A percentile compares a stretch with the other conserved stretches of the same genome.
These are phyloP conservation scores for Maniola jurtina DNA, from an alignment of 1,140 invertebrate species.

Conservation along the genomic window DNA sequence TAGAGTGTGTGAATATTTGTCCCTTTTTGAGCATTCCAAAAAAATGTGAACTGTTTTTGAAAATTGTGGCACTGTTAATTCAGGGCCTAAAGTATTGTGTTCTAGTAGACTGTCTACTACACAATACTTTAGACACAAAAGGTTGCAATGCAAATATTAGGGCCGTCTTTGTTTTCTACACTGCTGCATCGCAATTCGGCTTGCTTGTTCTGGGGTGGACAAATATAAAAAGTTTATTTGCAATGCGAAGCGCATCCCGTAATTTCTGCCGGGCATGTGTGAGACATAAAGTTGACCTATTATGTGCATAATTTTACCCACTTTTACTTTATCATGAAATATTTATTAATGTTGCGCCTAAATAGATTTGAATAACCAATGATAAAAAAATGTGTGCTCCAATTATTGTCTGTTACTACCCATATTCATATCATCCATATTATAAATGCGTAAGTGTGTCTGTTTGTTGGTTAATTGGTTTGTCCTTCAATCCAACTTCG, in stretches of 20 bases:
- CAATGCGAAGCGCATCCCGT: not conserved
- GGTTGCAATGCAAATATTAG: not conserved
- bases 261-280: not conserved
- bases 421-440: no score
- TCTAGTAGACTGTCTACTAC: not conserved
- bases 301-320: no score
- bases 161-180: not conserved
- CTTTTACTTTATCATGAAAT: no score
- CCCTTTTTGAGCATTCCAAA: not conserved
- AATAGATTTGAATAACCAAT: no score
- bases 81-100: not conserved
- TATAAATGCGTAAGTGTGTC: no score
- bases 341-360: no score
- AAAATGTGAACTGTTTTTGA: not conserved
- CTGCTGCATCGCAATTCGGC: not conserved
- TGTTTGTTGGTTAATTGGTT: no score
- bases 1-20: not conserved
- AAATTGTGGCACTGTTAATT: not conserved
- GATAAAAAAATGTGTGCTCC: no score
- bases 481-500: no score
- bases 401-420: no score
- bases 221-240: not conserved
- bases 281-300: not conserved
- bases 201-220: not conserved
- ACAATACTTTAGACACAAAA: not conserved